Percentiles rank a stretch among this genome's conserved stretches.
These are phyloP conservation scores for Norana najaformis DNA, from an alignment of 2,888 invertebrate genomes.

Conservation along the genomic window DNA sequence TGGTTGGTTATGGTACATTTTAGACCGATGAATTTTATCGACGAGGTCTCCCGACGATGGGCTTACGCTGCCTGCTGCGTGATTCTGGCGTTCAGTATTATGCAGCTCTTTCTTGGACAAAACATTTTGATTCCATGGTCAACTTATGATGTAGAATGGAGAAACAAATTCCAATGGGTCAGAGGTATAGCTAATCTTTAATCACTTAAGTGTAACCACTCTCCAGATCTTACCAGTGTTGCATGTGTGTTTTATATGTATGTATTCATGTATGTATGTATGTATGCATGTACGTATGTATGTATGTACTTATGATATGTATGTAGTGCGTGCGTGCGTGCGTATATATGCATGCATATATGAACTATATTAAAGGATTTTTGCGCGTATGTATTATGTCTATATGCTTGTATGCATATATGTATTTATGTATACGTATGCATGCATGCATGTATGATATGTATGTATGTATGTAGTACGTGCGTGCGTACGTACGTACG, in stretches of 20 bases:
- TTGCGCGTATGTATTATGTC: no score
- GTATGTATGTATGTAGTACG: no score
- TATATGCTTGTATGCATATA: not conserved
- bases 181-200: not conserved
- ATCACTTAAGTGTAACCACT: not conserved
- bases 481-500: conserved; percentile 8
- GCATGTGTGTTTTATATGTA: not conserved
- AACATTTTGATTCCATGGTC: no score
- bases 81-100: not conserved
- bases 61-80: not conserved
- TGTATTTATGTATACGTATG: not conserved
- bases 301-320: not conserved
- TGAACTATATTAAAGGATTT: no score
- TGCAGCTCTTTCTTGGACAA: not conserved
- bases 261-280: conserved; percentile 23
- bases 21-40: not conserved
- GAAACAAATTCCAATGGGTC: not conserved
- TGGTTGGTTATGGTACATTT: not conserved
- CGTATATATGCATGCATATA: no score
- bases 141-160: not conserved
- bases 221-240: not conserved
- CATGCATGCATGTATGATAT: no score
- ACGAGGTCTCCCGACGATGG: not conserved
- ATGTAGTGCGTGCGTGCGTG: no score
- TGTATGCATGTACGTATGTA: no score